Percentiles rank a stretch among this genome's conserved stretches.
These are phyloP conservation scores for Corapipo altera DNA, from an alignment of 2,113 vertebrate species.

Conservation along the genomic window DNA sequence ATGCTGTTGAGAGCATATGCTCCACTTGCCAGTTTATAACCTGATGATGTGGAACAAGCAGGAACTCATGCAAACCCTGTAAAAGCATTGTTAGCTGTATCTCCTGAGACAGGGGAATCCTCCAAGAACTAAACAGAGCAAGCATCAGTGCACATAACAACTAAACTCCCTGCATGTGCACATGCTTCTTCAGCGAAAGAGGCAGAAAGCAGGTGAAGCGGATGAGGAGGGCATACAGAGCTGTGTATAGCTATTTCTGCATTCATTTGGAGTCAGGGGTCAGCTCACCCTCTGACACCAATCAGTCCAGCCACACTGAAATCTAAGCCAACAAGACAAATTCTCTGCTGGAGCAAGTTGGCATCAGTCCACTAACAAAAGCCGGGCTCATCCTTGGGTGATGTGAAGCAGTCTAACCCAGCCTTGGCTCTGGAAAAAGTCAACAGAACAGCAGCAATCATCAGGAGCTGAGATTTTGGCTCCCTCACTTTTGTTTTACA, in stretches of 20 bases:
- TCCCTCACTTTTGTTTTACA: background rate
- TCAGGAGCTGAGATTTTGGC: background rate
- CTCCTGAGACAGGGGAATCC: background rate
- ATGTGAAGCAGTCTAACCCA: background rate
- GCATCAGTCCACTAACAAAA: background rate
- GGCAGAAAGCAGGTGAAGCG: background rate
- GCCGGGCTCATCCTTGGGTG: background rate
- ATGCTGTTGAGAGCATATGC: constrained; percentile 17
- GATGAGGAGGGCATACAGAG: background rate
- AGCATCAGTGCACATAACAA: background rate
- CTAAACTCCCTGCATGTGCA: background rate
- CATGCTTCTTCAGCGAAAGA: background rate
- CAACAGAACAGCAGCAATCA: background rate
- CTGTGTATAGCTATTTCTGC: background rate
- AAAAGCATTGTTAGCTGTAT: background rate
- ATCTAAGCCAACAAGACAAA: background rate
- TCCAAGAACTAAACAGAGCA: background rate
- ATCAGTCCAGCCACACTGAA: background rate
- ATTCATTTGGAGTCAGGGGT: background rate
- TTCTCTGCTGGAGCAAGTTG: background rate
- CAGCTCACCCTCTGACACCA: background rate
- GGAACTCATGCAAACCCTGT: background rate
- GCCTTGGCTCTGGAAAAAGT: background rate
- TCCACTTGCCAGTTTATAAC: constrained; percentile 29
- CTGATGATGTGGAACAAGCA: constrained; percentile 23